Evolutionary conservation across 1,140 invertebrate genomes (phyloP).

Genomic region (Globodera rostochiensis): DNA sequence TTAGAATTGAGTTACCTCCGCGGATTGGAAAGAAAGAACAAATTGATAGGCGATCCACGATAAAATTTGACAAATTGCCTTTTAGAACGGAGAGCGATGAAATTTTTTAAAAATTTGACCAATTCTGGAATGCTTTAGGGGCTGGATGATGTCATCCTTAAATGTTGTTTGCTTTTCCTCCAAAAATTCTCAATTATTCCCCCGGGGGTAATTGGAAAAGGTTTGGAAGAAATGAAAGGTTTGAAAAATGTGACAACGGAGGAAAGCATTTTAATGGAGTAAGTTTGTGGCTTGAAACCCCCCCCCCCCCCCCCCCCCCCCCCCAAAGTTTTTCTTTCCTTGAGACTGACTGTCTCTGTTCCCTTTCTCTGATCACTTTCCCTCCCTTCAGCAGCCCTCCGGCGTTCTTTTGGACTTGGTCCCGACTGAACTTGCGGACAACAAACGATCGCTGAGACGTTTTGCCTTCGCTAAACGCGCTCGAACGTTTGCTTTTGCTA

Average conservation of each 20-base stretch:
- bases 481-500: slow-evolving; percentile 22
- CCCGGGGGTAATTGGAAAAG: neutral
- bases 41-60: no score
- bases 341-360: neutral
- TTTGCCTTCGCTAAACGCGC: slow-evolving; percentile 29
- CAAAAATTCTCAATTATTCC: neutral
- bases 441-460: slow-evolving; percentile 7
- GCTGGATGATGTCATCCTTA: no score
- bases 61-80: no score
- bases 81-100: no score
- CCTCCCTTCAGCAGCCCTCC: neutral
- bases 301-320: neutral
- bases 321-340: neutral
- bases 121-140: no score
- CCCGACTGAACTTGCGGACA: neutral
- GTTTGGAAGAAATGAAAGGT: no score
- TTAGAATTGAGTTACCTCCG: no score
- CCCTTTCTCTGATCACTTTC: neutral
- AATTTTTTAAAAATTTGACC: no score
- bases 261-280: neutral
- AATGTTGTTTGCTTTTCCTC: no score
- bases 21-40: no score
- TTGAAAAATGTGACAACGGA: neutral
- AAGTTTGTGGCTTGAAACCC: no score
- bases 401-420: neutral